Conservation (phyloP, 2,113 vertebrate species). For the Sinocyclocheilus rhinocerous region DNA sequence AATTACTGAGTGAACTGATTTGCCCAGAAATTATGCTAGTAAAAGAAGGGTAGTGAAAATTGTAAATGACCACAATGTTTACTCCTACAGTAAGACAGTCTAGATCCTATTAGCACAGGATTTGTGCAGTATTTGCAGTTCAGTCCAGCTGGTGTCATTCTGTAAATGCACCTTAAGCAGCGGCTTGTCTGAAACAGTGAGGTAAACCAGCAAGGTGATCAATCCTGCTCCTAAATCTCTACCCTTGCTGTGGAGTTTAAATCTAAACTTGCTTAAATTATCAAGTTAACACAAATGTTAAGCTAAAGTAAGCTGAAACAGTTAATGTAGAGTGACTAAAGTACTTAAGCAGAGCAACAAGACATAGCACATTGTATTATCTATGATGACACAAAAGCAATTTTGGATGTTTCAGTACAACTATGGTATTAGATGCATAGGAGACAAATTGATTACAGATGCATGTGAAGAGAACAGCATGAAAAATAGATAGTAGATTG, state of each 20-base stretch:
- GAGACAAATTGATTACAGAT: background rate
- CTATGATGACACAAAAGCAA: background rate
- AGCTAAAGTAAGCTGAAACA: background rate
- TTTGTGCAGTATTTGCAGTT: constrained; percentile 45
- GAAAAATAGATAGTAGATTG: background rate
- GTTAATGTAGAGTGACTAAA: too few species aligned
- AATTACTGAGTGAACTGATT: background rate
- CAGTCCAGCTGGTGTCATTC: constrained; percentile 43
- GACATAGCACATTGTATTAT: background rate
- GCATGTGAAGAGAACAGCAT: background rate
- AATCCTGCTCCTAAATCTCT: background rate
- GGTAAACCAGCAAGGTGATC: background rate
- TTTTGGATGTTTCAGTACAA: background rate
- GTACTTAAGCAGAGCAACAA: background rate
- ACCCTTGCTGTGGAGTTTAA: background rate
- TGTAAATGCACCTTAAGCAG: constrained; percentile 9
- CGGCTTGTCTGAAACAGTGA: background rate
- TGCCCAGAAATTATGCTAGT: background rate
- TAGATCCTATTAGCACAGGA: constrained; percentile 51
- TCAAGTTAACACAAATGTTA: background rate
- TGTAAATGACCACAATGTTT: background rate
- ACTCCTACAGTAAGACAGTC: background rate
- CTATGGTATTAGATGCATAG: background rate
- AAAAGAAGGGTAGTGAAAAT: background rate
- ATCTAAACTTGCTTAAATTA: background rate